Evolutionary conservation across 92 coral and sea anemone species (phyloP).

Genomic region (Hydrozoanthus gracilis): DNA sequence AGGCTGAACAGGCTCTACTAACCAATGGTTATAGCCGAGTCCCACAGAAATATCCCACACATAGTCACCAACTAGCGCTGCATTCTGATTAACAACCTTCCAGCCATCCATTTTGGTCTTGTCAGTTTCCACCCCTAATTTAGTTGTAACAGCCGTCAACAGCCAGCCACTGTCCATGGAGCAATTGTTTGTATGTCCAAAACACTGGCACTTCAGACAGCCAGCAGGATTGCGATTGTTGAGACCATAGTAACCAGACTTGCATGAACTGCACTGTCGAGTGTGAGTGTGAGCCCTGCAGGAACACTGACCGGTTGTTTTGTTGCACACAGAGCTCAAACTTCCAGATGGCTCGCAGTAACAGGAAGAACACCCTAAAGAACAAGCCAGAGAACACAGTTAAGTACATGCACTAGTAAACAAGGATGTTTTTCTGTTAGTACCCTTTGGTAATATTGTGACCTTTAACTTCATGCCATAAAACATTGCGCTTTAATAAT

Average conservation of each 20-base stretch:
- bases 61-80: neutral
- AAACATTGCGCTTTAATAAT: too few relatives aligned
- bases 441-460: too few relatives aligned
- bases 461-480: too few relatives aligned
- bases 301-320: conserved; percentile 80
- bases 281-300: conserved; percentile 71
- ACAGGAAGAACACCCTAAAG: conserved; percentile 85
- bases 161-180: conserved; percentile 67
- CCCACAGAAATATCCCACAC: neutral
- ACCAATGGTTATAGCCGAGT: neutral
- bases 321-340: conserved; percentile 66
- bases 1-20: too few relatives aligned
- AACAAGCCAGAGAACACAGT: neutral
- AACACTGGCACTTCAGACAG: conserved; percentile 92
- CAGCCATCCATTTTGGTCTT: conserved; percentile 65
- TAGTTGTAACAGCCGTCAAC: conserved; percentile 38
- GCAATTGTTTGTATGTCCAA: conserved; percentile 79
- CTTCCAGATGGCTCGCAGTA: conserved; percentile 84
- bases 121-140: conserved; percentile 10
- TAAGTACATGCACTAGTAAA: too few relatives aligned
- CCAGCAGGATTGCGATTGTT: conserved; percentile 78
- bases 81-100: conserved; percentile 56
- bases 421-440: too few relatives aligned
- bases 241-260: conserved; percentile 79
- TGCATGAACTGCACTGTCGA: conserved; percentile 74